Base-by-base conservation (phyloP, 1,140 invertebrate species). In the Grapholita molesta region DNA sequence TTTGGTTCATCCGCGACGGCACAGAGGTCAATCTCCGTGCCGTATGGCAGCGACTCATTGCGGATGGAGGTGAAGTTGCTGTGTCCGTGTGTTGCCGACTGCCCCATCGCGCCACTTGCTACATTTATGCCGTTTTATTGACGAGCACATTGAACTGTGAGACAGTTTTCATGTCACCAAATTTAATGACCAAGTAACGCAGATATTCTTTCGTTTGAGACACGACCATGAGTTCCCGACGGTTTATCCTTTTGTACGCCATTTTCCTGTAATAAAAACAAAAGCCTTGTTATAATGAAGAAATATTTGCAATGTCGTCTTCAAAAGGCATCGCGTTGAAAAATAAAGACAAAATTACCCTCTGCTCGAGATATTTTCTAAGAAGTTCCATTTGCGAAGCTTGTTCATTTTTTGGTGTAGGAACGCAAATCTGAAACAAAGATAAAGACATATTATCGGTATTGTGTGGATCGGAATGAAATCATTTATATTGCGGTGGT, bases 1-100 rank as follows among this genome's bases (percentile, higher is more conserved):
- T 84, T 89, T 71, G 82, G 87, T 72, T 89, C 91, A 88, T 90
- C 92, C 32, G 84, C 85, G 33, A 86, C 83, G 12, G 82, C 87
- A 69, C 93, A 93, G 35, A 79, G 69, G 30, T 85, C 77, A 52
- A n/a, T 42, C 38, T 24, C 53, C 7, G 25, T 15, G 18, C 82
- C 79, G 35, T 77, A 71, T 15, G 84, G 80, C 21, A 86, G 79
- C 5, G 84, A 77, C 65, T 78, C 83, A 77, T 89, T 90, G 38
- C 38, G n/a, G 70, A 79, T 67, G 66, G 68, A 74, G 73, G 83
- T 86, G 35, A 78, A 81, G 74, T 89, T 89, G 64, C 74, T 67
- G 68, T 77, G 77, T 21, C 78, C 71, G 64, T 86, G 73, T 64
- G 82, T 86, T 55, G 78, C 78, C 67, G 82, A 78, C 73, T 89